phyloP scores from a whole-genome alignment of 1,140 invertebrate species.

The Heliconius eleuchia region DNA sequence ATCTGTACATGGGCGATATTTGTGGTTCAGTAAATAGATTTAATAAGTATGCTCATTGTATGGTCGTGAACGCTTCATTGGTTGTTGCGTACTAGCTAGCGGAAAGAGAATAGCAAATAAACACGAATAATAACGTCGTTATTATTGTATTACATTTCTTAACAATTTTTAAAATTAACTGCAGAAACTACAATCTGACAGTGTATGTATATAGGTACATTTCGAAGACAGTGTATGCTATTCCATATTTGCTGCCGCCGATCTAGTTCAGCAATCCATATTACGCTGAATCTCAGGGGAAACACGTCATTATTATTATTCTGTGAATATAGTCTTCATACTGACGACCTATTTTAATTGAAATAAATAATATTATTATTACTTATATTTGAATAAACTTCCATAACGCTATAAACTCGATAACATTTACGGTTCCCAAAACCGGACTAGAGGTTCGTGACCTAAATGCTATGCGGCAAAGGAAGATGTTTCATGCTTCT shows the following conservation, averaged over 20 bases:
- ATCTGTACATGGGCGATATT: neutral
- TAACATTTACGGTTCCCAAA: slow-evolving; percentile 44
- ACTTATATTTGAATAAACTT: neutral
- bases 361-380: neutral
- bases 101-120: slow-evolving; percentile 16
- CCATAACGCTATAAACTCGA: neutral
- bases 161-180: neutral
- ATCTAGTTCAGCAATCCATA: neutral
- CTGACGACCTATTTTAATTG: neutral
- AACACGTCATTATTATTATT: neutral
- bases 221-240: neutral
- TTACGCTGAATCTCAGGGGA: neutral
- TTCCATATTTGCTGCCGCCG: neutral
- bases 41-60: slow-evolving; percentile 22
- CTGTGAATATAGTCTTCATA: neutral
- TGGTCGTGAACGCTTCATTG: slow-evolving; percentile 29
- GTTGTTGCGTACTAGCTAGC: slow-evolving; percentile 25
- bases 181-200: neutral
- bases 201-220: neutral
- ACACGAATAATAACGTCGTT: slow-evolving; percentile 13
- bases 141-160: neutral
- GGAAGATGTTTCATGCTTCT: slow-evolving; percentile 34
- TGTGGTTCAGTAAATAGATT: slow-evolving; percentile 5
- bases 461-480: slow-evolving; percentile 50
- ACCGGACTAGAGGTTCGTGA: slow-evolving; percentile 58